Evolutionary conservation across 2,888 invertebrate species (phyloP).

Genomic region (Dicyrtomina minuta): DNA sequence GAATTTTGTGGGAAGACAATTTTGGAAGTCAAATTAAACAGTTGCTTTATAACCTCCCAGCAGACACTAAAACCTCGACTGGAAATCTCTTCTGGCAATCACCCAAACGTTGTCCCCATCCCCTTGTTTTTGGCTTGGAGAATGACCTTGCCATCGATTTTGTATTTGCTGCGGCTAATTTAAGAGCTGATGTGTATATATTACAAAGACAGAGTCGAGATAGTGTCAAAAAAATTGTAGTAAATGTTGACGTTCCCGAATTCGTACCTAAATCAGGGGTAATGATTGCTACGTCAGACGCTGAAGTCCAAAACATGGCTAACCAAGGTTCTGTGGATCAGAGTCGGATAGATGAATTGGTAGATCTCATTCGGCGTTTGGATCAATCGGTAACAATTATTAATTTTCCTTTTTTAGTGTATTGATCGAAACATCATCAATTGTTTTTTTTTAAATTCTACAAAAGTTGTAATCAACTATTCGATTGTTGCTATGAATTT

Average conservation of each 20-base stretch:
- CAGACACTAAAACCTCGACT: slow-evolving; percentile 80
- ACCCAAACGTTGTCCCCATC: slow-evolving; percentile 87
- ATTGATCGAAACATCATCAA: too few relatives aligned
- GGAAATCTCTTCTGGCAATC: slow-evolving; percentile 94
- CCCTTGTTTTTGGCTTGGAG: slow-evolving; percentile 66
- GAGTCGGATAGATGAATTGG: slow-evolving; percentile 39
- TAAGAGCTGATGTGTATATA: too few relatives aligned
- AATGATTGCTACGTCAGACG: slow-evolving; percentile 93
- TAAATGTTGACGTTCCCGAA: slow-evolving; percentile 69
- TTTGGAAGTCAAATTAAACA: slow-evolving; percentile 97
- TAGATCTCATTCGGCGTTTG: slow-evolving; percentile 32
- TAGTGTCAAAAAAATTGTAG: slow-evolving; percentile 73
- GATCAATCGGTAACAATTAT: slow-evolving; percentile 25
- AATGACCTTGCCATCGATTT: slow-evolving; percentile 81
- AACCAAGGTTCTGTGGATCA: slow-evolving; percentile 30
- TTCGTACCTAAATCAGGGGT: slow-evolving; percentile 93
- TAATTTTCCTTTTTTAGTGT: neutral
- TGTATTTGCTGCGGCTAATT: slow-evolving; percentile 78
- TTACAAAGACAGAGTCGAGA: too few relatives aligned
- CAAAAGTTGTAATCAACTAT: neutral
- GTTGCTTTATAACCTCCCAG: slow-evolving; percentile 94
- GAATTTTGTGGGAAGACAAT: slow-evolving; percentile 68
- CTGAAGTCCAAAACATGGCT: slow-evolving; percentile 69
- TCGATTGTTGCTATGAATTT: neutral
- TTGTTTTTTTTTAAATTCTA: too few relatives aligned